A percentile compares a stretch with the other conserved stretches of the same genome.
These are phyloP conservation scores for Rallus crepitans DNA, from an alignment of 2,797 vertebrate species.

Conservation along the genomic window DNA sequence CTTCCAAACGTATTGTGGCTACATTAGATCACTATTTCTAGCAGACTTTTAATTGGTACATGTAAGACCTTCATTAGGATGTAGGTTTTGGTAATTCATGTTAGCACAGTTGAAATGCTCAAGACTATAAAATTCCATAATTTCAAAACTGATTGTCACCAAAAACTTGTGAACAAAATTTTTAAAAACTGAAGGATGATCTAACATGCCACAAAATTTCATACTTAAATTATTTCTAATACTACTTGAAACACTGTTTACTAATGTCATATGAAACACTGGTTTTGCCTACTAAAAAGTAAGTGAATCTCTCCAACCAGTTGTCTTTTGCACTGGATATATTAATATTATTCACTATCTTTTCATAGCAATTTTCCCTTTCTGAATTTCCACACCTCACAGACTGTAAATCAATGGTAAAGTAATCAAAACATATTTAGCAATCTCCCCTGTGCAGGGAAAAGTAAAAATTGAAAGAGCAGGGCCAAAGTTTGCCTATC, in stretches of 20 bases:
- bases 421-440: slow-evolving; percentile 20
- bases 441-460: not conserved
- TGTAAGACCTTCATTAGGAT: not conserved
- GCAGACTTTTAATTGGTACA: not conserved
- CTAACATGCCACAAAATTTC: not conserved
- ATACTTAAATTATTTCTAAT: not conserved
- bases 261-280: not conserved
- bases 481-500: not conserved
- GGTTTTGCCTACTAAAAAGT: not conserved
- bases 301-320: not conserved
- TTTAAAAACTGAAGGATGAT: not conserved
- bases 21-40: not conserved
- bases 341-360: not conserved
- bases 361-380: not conserved
- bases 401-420: not conserved
- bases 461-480: slow-evolving; percentile 18
- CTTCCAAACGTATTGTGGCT: not conserved
- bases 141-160: not conserved
- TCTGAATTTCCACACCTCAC: not conserved
- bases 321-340: not conserved
- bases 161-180: not conserved
- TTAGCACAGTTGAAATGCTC: not conserved
- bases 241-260: not conserved
- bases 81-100: not conserved
- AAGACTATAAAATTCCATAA: not conserved